Evolutionary conservation across 2,113 vertebrate genomes (phyloP), one percentile per base, ranked within the genome.

Genomic region (Salvator merianae): DNA sequence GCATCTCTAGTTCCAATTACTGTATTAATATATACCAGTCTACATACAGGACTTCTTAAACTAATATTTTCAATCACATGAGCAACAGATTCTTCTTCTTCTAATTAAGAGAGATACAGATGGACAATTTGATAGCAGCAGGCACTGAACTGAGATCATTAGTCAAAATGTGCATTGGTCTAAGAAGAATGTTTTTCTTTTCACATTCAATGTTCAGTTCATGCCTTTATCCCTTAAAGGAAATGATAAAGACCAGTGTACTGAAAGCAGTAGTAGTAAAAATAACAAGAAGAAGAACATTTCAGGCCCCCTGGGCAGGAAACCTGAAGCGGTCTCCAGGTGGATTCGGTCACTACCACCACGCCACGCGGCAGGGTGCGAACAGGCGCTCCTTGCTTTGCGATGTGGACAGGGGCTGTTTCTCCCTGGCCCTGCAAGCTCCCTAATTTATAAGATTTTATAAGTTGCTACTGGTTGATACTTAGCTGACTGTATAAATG

Each of bases 321-420:
- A 87, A 77, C 79, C 68, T 7, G 80, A 92, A 93, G 86, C 73
- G 3, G 43, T 85, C 88, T 7, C 20, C 69, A 74, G 36, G 69
- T 36, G 88, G 88, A 90, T n/a, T 84, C 72, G 92, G 14, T 18
- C 91, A 93, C 72, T 91, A 86, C n/a, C n/a, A n/a, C 53, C 53
- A 47, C 6, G 53, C 53, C 53, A 43, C 34, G 65, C 85, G 86
- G 88, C 38, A 83, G 89, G 86, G 40, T 0, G 24, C 24, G 28
- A 13, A 74, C 87, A 82, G 87, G 84, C 82, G 91, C 91, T 91
- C 85, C 88, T 93, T 90, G 86, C 90, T 88, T 89, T 87, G 1
- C 84, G 72, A 47, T 77, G 81, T 80, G 90, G 90, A 18, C 53
- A 3, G 30, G 13, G 66, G n/a, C n/a, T n/a, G n/a, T n/a, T n/a